Percentiles rank a stretch among this genome's conserved stretches.
Conservation (phyloP, 2,797 vertebrate genomes). For the Odontamblyopus lacepedii region DNA sequence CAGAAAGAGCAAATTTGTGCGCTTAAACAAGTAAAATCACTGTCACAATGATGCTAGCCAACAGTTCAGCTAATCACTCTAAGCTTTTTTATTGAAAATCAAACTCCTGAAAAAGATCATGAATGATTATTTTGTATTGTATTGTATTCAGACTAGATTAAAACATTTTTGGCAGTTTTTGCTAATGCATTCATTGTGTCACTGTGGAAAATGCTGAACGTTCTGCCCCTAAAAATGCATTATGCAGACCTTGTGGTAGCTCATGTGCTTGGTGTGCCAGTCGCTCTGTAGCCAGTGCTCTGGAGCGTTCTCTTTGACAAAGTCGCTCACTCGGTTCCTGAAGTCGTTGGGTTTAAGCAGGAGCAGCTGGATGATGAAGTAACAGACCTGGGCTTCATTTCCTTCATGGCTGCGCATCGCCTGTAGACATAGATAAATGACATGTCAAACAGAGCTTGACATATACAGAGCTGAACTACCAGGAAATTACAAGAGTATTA, state of each 20-base stretch:
- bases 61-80: too few relatives aligned
- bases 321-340: conserved; percentile 95
- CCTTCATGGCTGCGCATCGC: conserved; percentile 98
- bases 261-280: conserved; percentile 99
- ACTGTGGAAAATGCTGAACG: too few relatives aligned
- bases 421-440: conserved; percentile 59
- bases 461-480: neutral
- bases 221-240: too few relatives aligned
- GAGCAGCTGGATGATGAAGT: conserved; percentile 98
- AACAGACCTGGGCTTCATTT: conserved; percentile 98
- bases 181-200: too few relatives aligned
- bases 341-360: conserved; percentile 98
- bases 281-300: conserved; percentile 99
- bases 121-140: too few relatives aligned
- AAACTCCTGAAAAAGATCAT: too few relatives aligned
- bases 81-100: too few relatives aligned
- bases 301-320: conserved; percentile 97
- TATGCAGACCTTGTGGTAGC: conserved; percentile 92
- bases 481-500: neutral
- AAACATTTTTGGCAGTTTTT: too few relatives aligned
- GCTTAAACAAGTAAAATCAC: too few relatives aligned
- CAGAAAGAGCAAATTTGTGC: too few relatives aligned
- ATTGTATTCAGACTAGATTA: too few relatives aligned
- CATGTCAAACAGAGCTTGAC: neutral
- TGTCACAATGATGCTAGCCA: too few relatives aligned